Base-by-base conservation (phyloP, 2,113 vertebrate species). In the Clinocottus analis region DNA sequence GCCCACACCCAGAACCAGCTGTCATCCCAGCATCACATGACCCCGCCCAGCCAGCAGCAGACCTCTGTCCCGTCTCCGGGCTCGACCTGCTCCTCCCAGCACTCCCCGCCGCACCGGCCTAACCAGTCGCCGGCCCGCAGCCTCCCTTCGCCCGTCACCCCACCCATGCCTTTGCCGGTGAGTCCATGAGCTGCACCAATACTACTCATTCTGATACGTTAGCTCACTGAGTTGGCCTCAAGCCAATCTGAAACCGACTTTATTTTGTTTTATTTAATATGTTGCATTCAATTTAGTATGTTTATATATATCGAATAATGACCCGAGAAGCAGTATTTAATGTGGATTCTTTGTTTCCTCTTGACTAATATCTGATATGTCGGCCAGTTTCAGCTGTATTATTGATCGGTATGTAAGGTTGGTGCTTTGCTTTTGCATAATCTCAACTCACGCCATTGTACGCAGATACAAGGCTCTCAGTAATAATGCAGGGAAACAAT, bases 151-250 rank as follows among this genome's bases (percentile, higher is more conserved):
- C 97, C 97, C 4, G 96, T 98, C 87, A 97, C 98, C 33, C 96
- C 98, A 1, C 96, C 97, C 90, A 96, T 96, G 83, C 96, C 98
- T 39, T 88, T 98, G 75, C 95, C 97, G 95, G 98, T 99, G 95
- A 72, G 93, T 88, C 29, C 27, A 23, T n/a, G 12, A 67, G 12
- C 64, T 66, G n/a, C 59, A 12, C 39, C 4, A 3, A 17, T 16
- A 8, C 9, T 31, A 27, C 10, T 29, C 3, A 33, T 37, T 58
- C 5, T 49, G 12, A 41, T 16, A 29, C 2, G 2, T 16, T 16
- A n/a, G n/a, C 12, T 47, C 27, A 1, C 5, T 2, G 12, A 59
- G 17, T 10, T 14, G 12, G 33, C 11, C 7, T 47, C 17, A 16
- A 6, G 14, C 25, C n/a, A 10, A 51, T 43, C n/a, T 51, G 43